Conservation (phyloP, 2,113 vertebrate species). For the Oreochromis spilurus region DNA sequence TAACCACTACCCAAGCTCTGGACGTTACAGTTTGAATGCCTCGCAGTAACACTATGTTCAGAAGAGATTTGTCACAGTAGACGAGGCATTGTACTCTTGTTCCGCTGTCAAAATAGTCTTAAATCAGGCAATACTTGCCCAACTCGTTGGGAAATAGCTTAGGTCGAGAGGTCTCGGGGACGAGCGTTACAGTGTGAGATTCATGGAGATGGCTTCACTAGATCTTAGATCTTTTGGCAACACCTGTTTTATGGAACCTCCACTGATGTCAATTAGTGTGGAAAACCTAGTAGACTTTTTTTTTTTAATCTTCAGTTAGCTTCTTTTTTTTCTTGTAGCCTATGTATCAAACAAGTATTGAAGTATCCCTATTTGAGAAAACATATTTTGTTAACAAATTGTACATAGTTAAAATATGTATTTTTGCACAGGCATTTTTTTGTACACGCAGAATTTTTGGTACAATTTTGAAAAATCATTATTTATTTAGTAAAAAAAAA, state of each 20-base stretch:
- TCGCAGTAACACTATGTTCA: background rate
- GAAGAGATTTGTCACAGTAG: conserved; percentile 5
- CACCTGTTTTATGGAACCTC: conserved; percentile 79
- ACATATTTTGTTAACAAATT: conserved; percentile 99
- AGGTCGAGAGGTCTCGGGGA: background rate
- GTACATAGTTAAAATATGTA: conserved; percentile 99
- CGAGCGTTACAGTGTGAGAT: conserved; percentile 43
- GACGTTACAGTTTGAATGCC: conserved; percentile 19
- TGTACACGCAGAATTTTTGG: conserved; percentile 88
- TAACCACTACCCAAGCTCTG: conserved; percentile 54
- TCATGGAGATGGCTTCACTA: conserved; percentile 60
- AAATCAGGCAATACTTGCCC: conserved; percentile 47
- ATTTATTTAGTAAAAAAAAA: conserved; percentile 90
- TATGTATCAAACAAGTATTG: conserved; percentile 86
- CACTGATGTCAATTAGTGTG: conserved; percentile 71
- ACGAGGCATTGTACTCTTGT: conserved; percentile 22
- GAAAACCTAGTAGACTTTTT: conserved; percentile 32
- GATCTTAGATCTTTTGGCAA: conserved; percentile 64
- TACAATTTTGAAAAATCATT: conserved; percentile 84
- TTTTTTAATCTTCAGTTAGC: conserved; percentile 6
- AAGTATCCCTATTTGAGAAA: conserved; percentile 97
- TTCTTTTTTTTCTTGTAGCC: conserved; percentile 66
- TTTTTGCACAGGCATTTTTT: conserved; percentile 99
- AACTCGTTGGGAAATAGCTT: conserved; percentile 13
- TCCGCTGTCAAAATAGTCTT: conserved; percentile 53